Percentiles rank a stretch among this genome's conserved stretches.
phyloP scores from a whole-genome alignment of 2,113 vertebrate species.

The Xiphophorus couchianus region DNA sequence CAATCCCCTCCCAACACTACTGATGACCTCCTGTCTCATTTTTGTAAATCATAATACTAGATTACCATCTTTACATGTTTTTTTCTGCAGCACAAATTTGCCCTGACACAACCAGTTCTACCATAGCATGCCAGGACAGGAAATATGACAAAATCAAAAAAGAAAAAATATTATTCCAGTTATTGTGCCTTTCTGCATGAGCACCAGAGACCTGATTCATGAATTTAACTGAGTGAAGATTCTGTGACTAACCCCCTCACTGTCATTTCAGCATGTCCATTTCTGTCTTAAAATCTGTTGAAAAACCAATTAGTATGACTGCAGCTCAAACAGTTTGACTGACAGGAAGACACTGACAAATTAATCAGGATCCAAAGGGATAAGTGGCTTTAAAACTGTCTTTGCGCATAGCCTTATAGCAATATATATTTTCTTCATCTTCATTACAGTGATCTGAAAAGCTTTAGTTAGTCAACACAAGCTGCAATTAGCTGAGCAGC shows the following conservation, averaged over 20 bases:
- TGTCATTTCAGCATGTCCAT: conserved; percentile 26
- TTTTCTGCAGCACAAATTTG: too few species aligned
- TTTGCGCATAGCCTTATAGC: conserved; percentile 50
- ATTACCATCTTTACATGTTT: too few species aligned
- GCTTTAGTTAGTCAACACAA: conserved; percentile 33
- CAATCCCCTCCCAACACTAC: too few species aligned
- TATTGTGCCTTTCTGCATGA: too few species aligned
- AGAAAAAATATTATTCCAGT: too few species aligned
- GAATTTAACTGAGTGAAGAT: conserved; percentile 26
- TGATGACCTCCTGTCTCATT: too few species aligned
- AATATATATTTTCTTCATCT: conserved; percentile 27
- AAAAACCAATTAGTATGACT: conserved; percentile 57
- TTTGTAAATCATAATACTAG: too few species aligned
- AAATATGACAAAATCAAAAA: too few species aligned
- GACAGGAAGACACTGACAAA: conserved; percentile 55
- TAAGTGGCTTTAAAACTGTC: conserved; percentile 56
- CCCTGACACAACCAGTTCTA: too few species aligned
- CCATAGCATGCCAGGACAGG: too few species aligned
- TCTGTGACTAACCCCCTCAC: conserved; percentile 57
- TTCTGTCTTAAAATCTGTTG: conserved; percentile 25
- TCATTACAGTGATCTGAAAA: not conserved
- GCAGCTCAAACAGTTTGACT: conserved; percentile 62
- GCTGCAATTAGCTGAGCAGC: conserved; percentile 40
- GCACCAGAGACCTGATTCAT: too few species aligned
- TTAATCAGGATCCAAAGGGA: conserved; percentile 63